Evolutionary conservation across 2,888 invertebrate genomes (phyloP).

Genomic region (Stenchaetothrips biformis): DNA sequence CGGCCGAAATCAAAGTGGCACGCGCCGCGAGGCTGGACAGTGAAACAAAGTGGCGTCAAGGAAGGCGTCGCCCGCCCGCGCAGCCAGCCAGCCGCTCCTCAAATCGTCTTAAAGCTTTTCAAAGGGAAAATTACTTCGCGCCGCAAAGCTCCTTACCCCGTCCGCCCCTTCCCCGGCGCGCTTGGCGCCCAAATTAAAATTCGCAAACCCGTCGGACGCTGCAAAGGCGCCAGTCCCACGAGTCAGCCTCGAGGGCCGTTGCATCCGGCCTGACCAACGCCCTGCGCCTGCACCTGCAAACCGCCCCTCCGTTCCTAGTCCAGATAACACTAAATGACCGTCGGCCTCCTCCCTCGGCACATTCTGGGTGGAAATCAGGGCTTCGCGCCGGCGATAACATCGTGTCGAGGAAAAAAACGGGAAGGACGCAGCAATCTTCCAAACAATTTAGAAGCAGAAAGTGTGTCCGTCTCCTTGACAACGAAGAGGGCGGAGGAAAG

Average conservation of each 20-base stretch:
- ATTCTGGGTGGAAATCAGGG: too few species aligned
- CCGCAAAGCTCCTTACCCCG: neutral
- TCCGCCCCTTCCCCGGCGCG: neutral
- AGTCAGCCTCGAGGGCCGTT: neutral
- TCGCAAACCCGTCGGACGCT: too few species aligned
- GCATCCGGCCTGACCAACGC: neutral
- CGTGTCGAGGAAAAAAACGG: neutral
- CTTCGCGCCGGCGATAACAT: too few species aligned
- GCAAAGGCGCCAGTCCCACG: too few species aligned
- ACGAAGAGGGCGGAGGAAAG: too few species aligned
- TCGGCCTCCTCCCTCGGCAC: too few species aligned
- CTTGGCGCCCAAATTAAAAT: too few species aligned
- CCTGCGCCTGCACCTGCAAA: neutral
- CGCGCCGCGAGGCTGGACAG: neutral
- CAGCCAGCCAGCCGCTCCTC: too few species aligned
- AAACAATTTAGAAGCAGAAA: constrained; percentile 16
- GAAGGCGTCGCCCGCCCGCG: neutral
- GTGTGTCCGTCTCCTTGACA: neutral
- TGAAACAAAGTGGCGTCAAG: neutral
- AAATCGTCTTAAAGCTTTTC: neutral
- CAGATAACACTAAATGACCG: too few species aligned
- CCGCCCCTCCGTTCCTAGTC: too few species aligned
- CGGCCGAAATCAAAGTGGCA: too few species aligned
- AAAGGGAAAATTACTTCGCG: neutral
- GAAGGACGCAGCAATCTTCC: neutral